Conservation (phyloP, 2,113 vertebrate species). For the Poeciliopsis prolifica region DNA sequence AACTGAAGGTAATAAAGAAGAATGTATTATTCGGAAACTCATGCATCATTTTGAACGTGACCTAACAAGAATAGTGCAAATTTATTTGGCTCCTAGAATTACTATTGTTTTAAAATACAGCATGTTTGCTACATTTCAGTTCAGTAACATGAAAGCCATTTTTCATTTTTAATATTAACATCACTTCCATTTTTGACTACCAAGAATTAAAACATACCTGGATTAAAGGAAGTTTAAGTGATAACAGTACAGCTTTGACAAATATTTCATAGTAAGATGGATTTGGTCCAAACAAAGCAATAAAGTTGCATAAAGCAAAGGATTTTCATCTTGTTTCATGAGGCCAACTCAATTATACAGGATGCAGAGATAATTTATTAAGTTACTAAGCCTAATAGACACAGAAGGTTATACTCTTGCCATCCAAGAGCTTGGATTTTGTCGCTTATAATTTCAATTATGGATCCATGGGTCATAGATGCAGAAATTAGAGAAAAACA, state of each 20-base stretch:
- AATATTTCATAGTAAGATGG: constrained; percentile 66
- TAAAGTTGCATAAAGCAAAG: constrained; percentile 30
- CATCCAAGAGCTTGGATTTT: constrained; percentile 46
- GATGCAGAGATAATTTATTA: constrained; percentile 70
- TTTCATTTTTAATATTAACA: constrained; percentile 38
- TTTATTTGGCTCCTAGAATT: constrained; percentile 8
- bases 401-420: constrained; percentile 46
- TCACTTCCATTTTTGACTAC: constrained; percentile 27
- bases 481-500: constrained; percentile 49
- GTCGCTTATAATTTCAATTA: constrained; percentile 73
- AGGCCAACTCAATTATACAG: constrained; percentile 78
- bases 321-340: constrained; percentile 71
- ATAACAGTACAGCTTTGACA: constrained; percentile 59
- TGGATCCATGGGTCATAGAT: constrained; percentile 42
- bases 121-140: constrained; percentile 18
- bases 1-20: constrained; percentile 13
- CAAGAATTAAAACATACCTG: constrained; percentile 34
- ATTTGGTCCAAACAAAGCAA: constrained; percentile 49
- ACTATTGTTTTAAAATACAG: background rate
- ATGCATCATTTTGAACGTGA: background rate
- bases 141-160: constrained; percentile 23
- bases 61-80: constrained; percentile 9
- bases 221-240: constrained; percentile 48
- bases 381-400: constrained; percentile 75
- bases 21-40: constrained; percentile 16